A percentile compares a stretch with the other conserved stretches of the same genome.
Conservation (phyloP, 2,888 invertebrate genomes). For the Clivina fossor region DNA sequence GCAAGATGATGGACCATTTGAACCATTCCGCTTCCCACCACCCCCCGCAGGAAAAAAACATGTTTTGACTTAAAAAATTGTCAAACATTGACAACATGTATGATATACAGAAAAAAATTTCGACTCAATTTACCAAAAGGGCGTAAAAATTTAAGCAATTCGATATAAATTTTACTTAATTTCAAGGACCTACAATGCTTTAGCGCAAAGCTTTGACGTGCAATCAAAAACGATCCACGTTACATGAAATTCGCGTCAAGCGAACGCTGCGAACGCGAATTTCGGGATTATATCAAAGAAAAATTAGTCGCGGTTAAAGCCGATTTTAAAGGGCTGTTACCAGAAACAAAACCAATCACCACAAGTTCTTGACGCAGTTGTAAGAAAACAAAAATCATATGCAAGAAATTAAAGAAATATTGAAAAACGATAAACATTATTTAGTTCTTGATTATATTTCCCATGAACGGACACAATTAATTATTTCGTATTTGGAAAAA, state of each 20-base stretch:
- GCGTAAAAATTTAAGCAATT: too few relatives aligned
- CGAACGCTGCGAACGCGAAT: conserved; percentile 92
- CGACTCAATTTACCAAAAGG: too few relatives aligned
- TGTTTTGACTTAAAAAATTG: too few relatives aligned
- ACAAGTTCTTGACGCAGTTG: conserved; percentile 82
- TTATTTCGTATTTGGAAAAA: conserved; percentile 89
- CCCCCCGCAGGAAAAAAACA: too few relatives aligned
- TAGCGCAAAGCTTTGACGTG: too few relatives aligned
- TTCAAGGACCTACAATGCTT: too few relatives aligned
- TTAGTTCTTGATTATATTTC: conserved; percentile 85
- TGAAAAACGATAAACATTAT: conserved; percentile 80
- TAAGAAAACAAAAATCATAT: conserved; percentile 78
- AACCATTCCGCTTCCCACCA: too few relatives aligned
- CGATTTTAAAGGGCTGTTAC: conserved; percentile 87
- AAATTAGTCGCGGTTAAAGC: conserved; percentile 86
- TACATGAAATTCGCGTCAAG: conserved; percentile 81
- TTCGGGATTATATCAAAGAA: conserved; percentile 93
- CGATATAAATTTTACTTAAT: too few relatives aligned
- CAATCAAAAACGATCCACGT: conserved; percentile 85
- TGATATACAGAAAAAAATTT: too few relatives aligned
- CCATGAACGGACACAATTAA: conserved; percentile 83
- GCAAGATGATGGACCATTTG: too few relatives aligned
- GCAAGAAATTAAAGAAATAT: conserved; percentile 83
- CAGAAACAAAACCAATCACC: conserved; percentile 95
- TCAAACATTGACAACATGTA: too few relatives aligned